Base-by-base conservation (phyloP, 2,797 vertebrate genomes). In the Spheniscus humboldti region DNA sequence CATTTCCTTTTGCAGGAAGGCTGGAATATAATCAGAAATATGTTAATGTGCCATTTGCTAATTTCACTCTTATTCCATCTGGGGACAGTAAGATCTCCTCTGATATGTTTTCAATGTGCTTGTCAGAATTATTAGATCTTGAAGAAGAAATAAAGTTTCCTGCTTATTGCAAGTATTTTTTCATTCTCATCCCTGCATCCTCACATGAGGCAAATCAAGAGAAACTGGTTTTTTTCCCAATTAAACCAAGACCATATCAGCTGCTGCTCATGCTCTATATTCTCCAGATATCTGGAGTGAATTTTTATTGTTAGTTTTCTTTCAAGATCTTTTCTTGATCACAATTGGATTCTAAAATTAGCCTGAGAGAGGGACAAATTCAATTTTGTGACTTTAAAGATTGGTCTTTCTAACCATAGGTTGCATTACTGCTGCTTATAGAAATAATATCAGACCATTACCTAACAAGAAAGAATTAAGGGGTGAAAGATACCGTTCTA, bases 31-130 rank as follows among this genome's bases (percentile, higher is more conserved):
- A 94, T 92, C 93, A 95, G 90, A 78, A 95, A 93, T 96, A 95
- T 96, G 95, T 69, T 96, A 96, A 96, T 96, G 93, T 95, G 93
- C 94, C 94, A 96, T 96, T 96, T 96, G 85, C 55, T 95, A 75
- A 93, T 84, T 90, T 89, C 57, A 30, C 79, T 95, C 81, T 79
- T 73, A 27, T 50, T 90, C 90, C 90, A 96, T 88, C 96, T 95
- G 90, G 82, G 95, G 87, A 88, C 66, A 81, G 79, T 39, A n/a
- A 95, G 66, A 90, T 94, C 90, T 80, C 85, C 75, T 93, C 94
- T 86, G 90, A 86, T 96, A 82, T 88, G 71, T 94, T 95, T 95
- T 39, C 76, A 69, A 66, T 81, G 93, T 94, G 63, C 83, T 96
- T 95, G 86, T 95, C 91, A 95, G 90, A 93, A 78, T 72, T 76